A percentile compares a stretch with the other conserved stretches of the same genome.
These are phyloP conservation scores for Balearica regulorum DNA, from an alignment of 2,797 vertebrate species.

Conservation along the genomic window DNA sequence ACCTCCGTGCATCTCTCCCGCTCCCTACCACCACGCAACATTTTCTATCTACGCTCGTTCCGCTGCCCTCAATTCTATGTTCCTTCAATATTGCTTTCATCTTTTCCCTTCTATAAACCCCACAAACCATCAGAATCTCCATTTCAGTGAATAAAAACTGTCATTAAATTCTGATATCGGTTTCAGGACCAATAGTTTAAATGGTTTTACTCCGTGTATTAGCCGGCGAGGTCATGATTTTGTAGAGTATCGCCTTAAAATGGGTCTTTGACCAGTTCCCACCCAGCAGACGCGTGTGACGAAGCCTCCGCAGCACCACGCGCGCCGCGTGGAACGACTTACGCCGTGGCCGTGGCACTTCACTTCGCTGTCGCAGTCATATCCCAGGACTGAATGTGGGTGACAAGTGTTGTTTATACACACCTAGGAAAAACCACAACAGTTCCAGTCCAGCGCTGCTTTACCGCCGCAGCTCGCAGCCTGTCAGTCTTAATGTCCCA, in stretches of 20 bases:
- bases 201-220: background rate
- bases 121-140: background rate
- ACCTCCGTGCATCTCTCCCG: background rate
- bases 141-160: background rate
- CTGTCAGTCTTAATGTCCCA: accelerated
- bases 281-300: accelerated
- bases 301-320: too few species aligned
- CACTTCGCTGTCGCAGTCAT: slow-evolving; percentile 59
- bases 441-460: background rate
- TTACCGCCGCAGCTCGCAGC: accelerated
- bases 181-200: background rate
- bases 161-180: background rate
- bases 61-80: accelerated
- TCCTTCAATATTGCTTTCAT: background rate
- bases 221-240: background rate
- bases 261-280: accelerated
- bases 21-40: background rate
- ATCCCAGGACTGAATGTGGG: slow-evolving; percentile 63
- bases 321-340: background rate
- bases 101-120: background rate
- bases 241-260: background rate
- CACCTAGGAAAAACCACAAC: slow-evolving; percentile 53
- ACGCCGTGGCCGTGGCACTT: slow-evolving; percentile 79
- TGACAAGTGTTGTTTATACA: slow-evolving; percentile 78
- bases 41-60: background rate